Conservation (phyloP, 2,113 vertebrate species). For the Clarias macrocephalus region DNA sequence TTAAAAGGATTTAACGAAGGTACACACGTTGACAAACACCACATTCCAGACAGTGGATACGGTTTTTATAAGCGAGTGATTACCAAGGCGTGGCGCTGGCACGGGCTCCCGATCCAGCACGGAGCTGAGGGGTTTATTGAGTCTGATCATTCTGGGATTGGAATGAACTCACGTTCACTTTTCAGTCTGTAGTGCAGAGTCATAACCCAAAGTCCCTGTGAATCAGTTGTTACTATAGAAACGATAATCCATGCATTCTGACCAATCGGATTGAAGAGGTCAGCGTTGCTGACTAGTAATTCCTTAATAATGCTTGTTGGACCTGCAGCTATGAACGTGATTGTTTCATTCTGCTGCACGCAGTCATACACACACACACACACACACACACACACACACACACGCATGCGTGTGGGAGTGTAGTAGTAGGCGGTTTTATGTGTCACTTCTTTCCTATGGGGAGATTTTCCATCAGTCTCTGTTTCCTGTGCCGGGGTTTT, state of each 20-base stretch:
- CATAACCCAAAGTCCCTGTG: neutral
- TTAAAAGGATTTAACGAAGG: neutral
- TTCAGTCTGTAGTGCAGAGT: neutral
- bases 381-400: constrained; percentile 48
- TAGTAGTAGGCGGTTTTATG: constrained; percentile 67
- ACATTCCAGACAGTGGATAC: neutral
- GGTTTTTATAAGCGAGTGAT: neutral
- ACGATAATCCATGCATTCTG: neutral
- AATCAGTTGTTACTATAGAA: neutral
- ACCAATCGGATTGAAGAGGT: neutral
- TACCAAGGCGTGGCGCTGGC: neutral
- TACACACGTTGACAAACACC: neutral
- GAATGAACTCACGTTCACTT: neutral
- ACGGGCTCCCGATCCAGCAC: neutral
- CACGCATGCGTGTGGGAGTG: constrained; percentile 58
- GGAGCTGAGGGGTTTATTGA: neutral
- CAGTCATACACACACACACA: constrained; percentile 16
- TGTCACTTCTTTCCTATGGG: constrained; percentile 75
- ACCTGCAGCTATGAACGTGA: neutral
- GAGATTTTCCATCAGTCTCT: constrained; percentile 72
- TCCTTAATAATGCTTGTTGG: neutral
- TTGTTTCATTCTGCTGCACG: neutral
- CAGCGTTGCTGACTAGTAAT: neutral
- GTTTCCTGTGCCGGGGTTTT: constrained; percentile 65
- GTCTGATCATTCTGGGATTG: neutral